Conservation (phyloP, 1,140 invertebrate genomes). For the Zaprionus ornatus region DNA sequence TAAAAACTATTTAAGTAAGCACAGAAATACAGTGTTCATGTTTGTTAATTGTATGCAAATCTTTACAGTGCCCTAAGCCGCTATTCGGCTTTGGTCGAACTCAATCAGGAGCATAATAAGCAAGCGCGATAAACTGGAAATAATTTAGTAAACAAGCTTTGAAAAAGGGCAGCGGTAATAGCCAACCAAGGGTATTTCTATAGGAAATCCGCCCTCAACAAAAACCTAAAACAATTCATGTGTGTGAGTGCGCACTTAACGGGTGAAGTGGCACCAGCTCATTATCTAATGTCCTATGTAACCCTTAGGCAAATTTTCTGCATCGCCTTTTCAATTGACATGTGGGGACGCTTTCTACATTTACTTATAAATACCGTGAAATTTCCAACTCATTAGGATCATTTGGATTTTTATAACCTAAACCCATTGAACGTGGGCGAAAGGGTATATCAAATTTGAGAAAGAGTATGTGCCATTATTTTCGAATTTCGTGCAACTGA, state of each 20-base stretch:
- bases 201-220: conserved; percentile 39
- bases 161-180: conserved; percentile 35
- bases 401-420: no score
- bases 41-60: conserved; percentile 69
- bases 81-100: conserved; percentile 20
- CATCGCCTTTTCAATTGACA: background rate
- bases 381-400: conserved; percentile 18
- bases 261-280: conserved; percentile 62
- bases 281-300: conserved; percentile 1
- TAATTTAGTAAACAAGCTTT: conserved; percentile 64
- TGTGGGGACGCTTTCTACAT: conserved; percentile 3
- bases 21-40: background rate
- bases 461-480: no score
- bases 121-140: conserved; percentile 69
- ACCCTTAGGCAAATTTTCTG: background rate
- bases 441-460: no score
- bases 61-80: conserved; percentile 23
- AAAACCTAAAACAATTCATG: conserved; percentile 57
- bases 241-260: conserved; percentile 70
- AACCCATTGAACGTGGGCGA: no score
- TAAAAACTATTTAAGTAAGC: background rate
- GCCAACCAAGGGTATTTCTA: conserved; percentile 32
- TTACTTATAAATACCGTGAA: conserved; percentile 4
- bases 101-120: conserved; percentile 37
- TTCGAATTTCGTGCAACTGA: no score